Evolutionary conservation across 2,113 vertebrate species (phyloP).

Genomic region (Peromyscus californicus): DNA sequence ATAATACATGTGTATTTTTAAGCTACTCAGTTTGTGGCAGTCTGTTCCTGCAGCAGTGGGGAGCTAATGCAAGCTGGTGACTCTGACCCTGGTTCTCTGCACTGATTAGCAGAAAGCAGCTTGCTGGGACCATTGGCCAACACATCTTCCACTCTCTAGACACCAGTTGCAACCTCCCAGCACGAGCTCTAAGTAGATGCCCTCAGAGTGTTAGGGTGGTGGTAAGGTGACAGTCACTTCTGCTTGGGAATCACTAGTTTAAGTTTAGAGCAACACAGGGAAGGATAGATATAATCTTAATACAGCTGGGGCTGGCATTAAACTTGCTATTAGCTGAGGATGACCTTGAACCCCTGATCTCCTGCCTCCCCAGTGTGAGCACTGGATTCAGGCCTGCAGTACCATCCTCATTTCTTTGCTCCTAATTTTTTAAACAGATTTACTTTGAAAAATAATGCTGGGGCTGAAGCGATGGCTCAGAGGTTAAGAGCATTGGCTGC

Average conservation of each 20-base stretch:
- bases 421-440: neutral
- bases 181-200: neutral
- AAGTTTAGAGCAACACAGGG: neutral
- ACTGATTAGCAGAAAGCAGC: neutral
- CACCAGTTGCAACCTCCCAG: neutral
- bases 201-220: neutral
- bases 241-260: neutral
- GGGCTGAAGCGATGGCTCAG: too few relatives aligned
- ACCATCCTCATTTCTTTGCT: neutral
- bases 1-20: neutral
- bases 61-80: neutral
- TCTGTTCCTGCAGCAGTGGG: neutral
- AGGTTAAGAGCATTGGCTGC: too few relatives aligned
- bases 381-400: neutral
- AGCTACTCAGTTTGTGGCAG: neutral
- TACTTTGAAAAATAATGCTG: slow-evolving; percentile 35
- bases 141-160: neutral
- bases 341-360: neutral
- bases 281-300: neutral
- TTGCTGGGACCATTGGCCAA: neutral
- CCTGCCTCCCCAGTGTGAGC: neutral
- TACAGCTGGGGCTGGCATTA: neutral
- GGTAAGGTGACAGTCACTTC: neutral
- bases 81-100: neutral
- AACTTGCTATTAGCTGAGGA: neutral